Base-by-base conservation (phyloP, 2,113 vertebrate genomes). In the Ceyx melanurus region DNA sequence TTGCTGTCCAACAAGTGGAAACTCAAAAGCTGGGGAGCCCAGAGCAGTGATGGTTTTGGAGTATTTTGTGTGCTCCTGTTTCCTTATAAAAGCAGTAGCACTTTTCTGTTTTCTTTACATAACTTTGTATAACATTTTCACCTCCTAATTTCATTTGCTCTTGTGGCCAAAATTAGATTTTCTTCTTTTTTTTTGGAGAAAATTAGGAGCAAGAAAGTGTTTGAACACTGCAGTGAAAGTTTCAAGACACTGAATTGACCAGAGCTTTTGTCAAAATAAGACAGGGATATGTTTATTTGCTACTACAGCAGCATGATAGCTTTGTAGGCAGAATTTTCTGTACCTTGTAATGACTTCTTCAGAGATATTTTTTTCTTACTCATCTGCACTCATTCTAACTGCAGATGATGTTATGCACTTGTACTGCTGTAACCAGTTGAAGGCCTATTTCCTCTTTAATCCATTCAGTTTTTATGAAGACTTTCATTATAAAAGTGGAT, bases 221-320 rank as follows among this genome's bases (percentile, higher is more conserved):
- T 70, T 66, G 54, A 79, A 70, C 33, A 25, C 45, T 64, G 68
- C 51, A 37, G 25, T 42, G 37, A 64, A 50, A 60, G 35, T 8
- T 9, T 2, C 25, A 67, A 64, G 51, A 67, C 33, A 56, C 33
- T 81, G 60, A 62, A 21, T 20, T 58, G 75, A 26, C 25, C 62
- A 72, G 35, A 88, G n/a, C 18, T 76, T 73, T 80, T 64, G 31
- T 67, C 51, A 88, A 9, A 71, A 35, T 23, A 14, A 43, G 5
- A 14, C n/a, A 40, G 31, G 15, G 23, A 28, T 2, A 0, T 62
- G 23, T 60, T 88, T 83, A 7, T 10, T 0, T 2, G 15, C 61
- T 40, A 11, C 46, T 37, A 26, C 37, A 79, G 62, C 11, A 53
- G 33, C 28, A 10, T 35, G 61, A 17, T 57, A 12, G 50, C 42